Percentiles rank a stretch among this genome's conserved stretches.
Evolutionary conservation across 2,113 vertebrate genomes (phyloP).

Genomic region (Otolemur garnettii): DNA sequence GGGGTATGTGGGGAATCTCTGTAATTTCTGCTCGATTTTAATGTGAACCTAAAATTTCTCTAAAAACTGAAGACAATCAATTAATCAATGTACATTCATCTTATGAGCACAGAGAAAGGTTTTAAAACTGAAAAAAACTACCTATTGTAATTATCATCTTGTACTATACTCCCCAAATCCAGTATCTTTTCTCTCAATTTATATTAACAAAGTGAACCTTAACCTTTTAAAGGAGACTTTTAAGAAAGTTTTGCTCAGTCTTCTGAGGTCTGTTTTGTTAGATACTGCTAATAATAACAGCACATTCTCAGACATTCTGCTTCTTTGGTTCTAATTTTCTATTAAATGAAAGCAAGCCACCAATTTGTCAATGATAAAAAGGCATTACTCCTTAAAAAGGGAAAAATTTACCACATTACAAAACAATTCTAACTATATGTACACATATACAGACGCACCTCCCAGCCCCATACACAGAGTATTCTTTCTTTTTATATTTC

Average conservation of each 20-base stretch:
- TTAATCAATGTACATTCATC: not conserved
- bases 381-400: not conserved
- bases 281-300: not conserved
- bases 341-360: not conserved
- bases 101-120: not conserved
- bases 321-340: not conserved
- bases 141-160: not conserved
- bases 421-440: not conserved
- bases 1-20: not conserved
- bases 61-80: not conserved
- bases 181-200: not conserved
- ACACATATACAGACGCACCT: not conserved
- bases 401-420: not conserved
- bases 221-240: not conserved
- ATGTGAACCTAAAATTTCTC: not conserved
- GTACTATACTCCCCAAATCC: not conserved
- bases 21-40: not conserved
- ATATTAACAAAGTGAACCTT: not conserved
- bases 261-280: slow-evolving; percentile 17
- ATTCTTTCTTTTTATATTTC: not conserved
- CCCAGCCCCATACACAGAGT: not conserved
- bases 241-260: not conserved
- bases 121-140: not conserved
- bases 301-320: not conserved
- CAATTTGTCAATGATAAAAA: not conserved